Evolutionary conservation across 92 coral and sea anemone species (phyloP).

Genomic region (Virgularia gustaviana): DNA sequence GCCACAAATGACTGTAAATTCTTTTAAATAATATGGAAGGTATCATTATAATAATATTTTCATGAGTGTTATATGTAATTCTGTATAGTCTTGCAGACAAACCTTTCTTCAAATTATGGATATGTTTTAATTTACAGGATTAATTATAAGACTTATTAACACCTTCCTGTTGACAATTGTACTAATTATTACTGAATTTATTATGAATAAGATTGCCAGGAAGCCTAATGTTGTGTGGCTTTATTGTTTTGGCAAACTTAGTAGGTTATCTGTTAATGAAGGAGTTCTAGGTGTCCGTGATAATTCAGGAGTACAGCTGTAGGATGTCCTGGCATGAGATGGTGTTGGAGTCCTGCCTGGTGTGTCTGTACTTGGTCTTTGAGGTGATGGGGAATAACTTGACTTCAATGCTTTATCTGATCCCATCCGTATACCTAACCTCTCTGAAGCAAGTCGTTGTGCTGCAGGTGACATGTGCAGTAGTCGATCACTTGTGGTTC

Average conservation of each 20-base stretch:
- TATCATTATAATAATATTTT: no score
- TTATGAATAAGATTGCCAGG: background rate
- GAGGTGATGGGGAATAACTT: slow-evolving; percentile 89
- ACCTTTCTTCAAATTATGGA: no score
- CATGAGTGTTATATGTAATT: no score
- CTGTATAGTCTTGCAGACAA: no score
- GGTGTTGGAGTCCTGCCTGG: slow-evolving; percentile 53
- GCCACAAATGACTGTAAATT: no score
- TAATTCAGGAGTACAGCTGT: slow-evolving; percentile 9
- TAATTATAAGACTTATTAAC: background rate
- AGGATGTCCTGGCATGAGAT: slow-evolving; percentile 62
- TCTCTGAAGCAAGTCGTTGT: slow-evolving; percentile 80
- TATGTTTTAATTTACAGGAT: no score
- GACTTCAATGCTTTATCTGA: slow-evolving; percentile 78
- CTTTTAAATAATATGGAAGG: no score
- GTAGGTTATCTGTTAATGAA: slow-evolving; percentile 79
- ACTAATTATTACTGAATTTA: background rate
- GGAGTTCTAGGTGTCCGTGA: slow-evolving; percentile 20
- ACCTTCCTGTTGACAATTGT: background rate
- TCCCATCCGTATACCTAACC: slow-evolving; percentile 87
- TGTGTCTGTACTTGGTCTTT: slow-evolving; percentile 44
- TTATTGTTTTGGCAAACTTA: slow-evolving; percentile 68
- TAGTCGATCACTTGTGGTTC: slow-evolving; percentile 70
- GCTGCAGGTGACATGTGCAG: slow-evolving; percentile 92
- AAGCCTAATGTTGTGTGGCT: background rate